These are phyloP conservation scores for Pachypeltis micranthus DNA, from an alignment of 1,140 invertebrate species.

Conservation along the genomic window DNA sequence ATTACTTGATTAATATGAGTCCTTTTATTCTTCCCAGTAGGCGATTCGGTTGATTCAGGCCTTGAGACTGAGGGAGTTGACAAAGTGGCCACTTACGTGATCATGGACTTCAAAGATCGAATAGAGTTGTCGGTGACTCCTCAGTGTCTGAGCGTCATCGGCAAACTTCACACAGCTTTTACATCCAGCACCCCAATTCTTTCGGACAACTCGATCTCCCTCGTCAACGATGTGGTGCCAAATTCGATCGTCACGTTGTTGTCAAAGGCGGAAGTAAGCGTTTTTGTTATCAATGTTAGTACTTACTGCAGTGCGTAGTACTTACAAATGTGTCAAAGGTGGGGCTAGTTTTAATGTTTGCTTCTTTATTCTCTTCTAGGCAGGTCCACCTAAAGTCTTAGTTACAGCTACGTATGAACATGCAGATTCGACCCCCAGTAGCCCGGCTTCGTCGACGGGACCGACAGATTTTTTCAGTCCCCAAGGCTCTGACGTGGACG, in stretches of 20 bases:
- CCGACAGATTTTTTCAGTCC: slow-evolving; percentile 25
- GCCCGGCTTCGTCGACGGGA: slow-evolving; percentile 36
- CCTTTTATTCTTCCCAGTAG: slow-evolving; percentile 22
- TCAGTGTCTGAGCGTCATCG: slow-evolving; percentile 44
- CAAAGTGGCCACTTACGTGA: slow-evolving; percentile 49
- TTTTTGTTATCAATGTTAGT: too few relatives aligned
- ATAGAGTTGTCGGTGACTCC: slow-evolving; percentile 60
- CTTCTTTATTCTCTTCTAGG: slow-evolving; percentile 25
- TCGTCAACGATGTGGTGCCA: slow-evolving; percentile 28
- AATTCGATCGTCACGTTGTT: slow-evolving; percentile 25
- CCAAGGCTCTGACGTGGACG: slow-evolving; percentile 27
- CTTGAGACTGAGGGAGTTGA: slow-evolving; percentile 37
- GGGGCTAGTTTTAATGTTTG: too few relatives aligned
- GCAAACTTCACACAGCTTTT: slow-evolving; percentile 39
- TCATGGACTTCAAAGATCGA: slow-evolving; percentile 51
- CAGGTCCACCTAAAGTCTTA: slow-evolving; percentile 35
- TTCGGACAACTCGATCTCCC: slow-evolving; percentile 12
- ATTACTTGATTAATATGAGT: background rate
- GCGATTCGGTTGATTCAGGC: slow-evolving; percentile 36
- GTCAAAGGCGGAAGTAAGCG: slow-evolving; percentile 27
- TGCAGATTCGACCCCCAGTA: slow-evolving; percentile 46
- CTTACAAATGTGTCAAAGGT: background rate
- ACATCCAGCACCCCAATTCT: slow-evolving; percentile 25
- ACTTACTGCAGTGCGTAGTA: too few relatives aligned
- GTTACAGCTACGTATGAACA: slow-evolving; percentile 42